Evolutionary conservation across 2,113 vertebrate species (phyloP).

Genomic region (Hippopotamus amphibius): DNA sequence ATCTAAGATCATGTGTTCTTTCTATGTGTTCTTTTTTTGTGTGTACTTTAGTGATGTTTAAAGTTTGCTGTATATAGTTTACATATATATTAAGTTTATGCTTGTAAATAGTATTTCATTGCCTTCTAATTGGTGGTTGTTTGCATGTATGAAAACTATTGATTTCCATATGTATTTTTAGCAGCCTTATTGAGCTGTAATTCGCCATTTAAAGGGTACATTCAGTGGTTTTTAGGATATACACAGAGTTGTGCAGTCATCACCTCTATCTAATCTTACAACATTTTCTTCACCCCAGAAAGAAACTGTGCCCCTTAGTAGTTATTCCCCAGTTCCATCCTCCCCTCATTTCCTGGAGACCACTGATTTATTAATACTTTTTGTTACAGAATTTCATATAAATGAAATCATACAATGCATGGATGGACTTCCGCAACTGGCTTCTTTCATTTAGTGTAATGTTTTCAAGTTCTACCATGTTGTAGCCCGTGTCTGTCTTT

Average conservation of each 20-base stretch:
- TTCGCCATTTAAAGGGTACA: background rate
- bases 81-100: constrained; percentile 10
- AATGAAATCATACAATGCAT: background rate
- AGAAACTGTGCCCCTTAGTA: background rate
- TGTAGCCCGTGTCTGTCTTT: background rate
- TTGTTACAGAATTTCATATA: background rate
- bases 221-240: background rate
- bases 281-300: background rate
- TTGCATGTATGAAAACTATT: background rate
- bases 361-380: background rate
- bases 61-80: constrained; percentile 25
- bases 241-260: background rate
- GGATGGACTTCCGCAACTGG: background rate
- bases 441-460: background rate
- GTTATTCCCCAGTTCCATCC: background rate
- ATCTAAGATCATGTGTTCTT: background rate
- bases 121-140: background rate
- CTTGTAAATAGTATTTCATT: constrained; percentile 1
- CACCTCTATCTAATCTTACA: background rate
- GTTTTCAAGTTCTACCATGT: background rate
- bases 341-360: background rate
- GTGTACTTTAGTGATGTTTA: background rate
- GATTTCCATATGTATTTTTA: background rate
- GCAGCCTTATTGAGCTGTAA: background rate
- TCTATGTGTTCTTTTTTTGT: background rate